A percentile compares a stretch with the other conserved stretches of the same genome.
Evolutionary conservation across 2,113 vertebrate genomes (phyloP).

Genomic region (Eclectus roratus): DNA sequence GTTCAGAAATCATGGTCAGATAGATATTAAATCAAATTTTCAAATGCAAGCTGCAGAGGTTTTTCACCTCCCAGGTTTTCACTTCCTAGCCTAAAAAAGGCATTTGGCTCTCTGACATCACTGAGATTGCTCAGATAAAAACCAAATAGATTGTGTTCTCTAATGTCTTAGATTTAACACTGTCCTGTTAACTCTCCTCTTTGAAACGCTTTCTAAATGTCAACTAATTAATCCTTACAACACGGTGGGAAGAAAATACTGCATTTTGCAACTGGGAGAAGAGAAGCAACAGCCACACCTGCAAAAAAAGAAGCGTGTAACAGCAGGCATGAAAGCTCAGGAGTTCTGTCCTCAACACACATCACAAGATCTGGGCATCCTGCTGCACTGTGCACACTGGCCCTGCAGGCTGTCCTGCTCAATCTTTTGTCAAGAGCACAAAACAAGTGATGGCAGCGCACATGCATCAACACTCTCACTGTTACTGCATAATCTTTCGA

Average conservation of each 20-base stretch:
- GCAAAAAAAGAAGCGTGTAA: not conserved
- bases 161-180: not conserved
- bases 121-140: conserved; percentile 5
- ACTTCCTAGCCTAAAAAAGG: conserved; percentile 2
- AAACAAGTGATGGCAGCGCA: not conserved
- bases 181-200: not conserved
- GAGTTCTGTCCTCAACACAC: not conserved
- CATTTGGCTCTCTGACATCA: conserved; percentile 1
- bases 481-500: conserved; percentile 46
- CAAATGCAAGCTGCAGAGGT: not conserved
- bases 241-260: not conserved
- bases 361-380: not conserved
- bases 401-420: not conserved
- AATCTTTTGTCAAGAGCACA: not conserved
- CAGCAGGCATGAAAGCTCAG: not conserved
- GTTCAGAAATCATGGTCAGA: conserved; percentile 21
- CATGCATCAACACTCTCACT: conserved; percentile 31
- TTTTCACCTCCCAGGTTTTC: conserved; percentile 19
- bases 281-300: not conserved
- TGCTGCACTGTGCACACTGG: not conserved
- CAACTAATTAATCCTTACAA: not conserved
- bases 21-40: conserved; percentile 22
- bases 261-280: not conserved
- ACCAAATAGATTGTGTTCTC: not conserved
- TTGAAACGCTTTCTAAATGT: not conserved